Conservation (phyloP, 2,797 vertebrate genomes). For the Lates japonicus region DNA sequence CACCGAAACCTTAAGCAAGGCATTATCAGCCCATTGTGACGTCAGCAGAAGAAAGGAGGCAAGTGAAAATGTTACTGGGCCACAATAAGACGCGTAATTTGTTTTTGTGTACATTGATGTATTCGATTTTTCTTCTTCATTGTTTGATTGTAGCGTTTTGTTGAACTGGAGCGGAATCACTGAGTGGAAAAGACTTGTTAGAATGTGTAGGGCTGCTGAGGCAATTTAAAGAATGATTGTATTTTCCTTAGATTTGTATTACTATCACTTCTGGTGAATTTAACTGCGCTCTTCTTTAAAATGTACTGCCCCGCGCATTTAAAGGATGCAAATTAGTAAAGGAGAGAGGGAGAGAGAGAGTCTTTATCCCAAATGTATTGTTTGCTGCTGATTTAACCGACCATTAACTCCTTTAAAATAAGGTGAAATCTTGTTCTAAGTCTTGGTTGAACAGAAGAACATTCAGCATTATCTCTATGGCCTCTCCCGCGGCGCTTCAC, state of each 20-base stretch:
- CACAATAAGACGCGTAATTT: not conserved
- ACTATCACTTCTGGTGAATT: not conserved
- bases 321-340: not conserved
- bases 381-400: not conserved
- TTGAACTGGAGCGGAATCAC: not conserved
- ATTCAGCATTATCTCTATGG: not conserved
- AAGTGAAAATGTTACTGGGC: not conserved
- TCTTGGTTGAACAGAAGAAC: not conserved
- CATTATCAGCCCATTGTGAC: slow-evolving; percentile 25
- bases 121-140: too few relatives aligned
- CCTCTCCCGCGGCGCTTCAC: not conserved
- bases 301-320: not conserved
- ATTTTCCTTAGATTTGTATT: not conserved
- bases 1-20: slow-evolving; percentile 16
- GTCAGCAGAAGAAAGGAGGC: not conserved
- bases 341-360: not conserved
- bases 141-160: not conserved
- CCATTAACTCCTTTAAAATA: not conserved
- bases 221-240: too few relatives aligned
- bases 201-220: too few relatives aligned
- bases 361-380: not conserved
- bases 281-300: not conserved
- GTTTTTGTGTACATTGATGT: not conserved
- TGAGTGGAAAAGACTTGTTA: not conserved
- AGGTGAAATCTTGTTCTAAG: not conserved